Evolutionary conservation across 2,113 vertebrate species (phyloP), one percentile per base, ranked within the genome.

Genomic region (Ia io): DNA sequence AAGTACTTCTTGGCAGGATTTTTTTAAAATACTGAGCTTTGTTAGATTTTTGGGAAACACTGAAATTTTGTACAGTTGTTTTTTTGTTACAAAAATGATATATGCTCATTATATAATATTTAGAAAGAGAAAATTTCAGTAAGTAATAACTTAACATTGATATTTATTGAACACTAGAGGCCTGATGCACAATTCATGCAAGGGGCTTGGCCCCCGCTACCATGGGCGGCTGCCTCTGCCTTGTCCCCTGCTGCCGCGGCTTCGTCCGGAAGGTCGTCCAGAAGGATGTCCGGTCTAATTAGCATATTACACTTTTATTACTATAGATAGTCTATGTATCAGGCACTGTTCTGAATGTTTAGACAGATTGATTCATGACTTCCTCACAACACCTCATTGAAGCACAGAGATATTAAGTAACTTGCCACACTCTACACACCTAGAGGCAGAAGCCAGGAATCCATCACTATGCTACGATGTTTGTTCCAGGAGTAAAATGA

Each of bases 51-150:
- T 32, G 77, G 63, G 61, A 92, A 96, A 78, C 49, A 51, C 32
- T 85, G 88, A 70, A 71, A 84, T 88, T 87, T 88, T 30, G 9
- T 40, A 35, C 30, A 70, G 53, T 25, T 37, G 51, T 94, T 92
- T 90, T 90, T 92, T 42, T 94, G 22, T 87, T 90, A 53, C 59
- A 92, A 95, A 84, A 95, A 85, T 61, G 84, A 84, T 16, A 3
- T 3, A 70, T 40, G 14, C 8, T 70, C 11, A 78, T n/a, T 44
- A 70, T 12, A 74, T 79, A 53, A 92, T 30, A 71, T 47, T 95
- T 30, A 56, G 65, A 51, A 88, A 84, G 51, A 82, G 42, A 67
- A 93, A 74, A 85, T 76, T 51, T 90, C 69, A 77, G 63, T 63
- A 76, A 73, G 32, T 56, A 77, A 61, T 42, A 32, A 79, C 22